Conservation (phyloP, 2,888 invertebrate species). For the Phengaris alcon region DNA sequence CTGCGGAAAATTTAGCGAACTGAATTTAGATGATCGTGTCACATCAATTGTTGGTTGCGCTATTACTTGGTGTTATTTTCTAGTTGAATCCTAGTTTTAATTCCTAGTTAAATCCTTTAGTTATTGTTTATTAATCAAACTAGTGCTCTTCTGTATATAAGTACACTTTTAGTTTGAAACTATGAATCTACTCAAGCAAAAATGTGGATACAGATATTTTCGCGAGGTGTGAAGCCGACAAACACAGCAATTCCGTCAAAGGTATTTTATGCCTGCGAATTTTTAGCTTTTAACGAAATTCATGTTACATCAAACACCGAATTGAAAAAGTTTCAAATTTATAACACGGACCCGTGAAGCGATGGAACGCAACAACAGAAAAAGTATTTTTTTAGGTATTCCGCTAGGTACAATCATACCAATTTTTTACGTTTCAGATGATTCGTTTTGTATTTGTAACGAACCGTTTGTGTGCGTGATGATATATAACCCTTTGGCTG, state of each 20-base stretch:
- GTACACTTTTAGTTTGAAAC: background rate
- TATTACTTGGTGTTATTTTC: background rate
- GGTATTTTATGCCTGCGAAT: constrained; percentile 45
- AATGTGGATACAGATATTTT: background rate
- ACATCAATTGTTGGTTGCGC: background rate
- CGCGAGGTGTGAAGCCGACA: constrained; percentile 33
- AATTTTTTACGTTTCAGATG: constrained; percentile 13
- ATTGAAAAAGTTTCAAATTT: constrained; percentile 42
- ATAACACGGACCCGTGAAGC: constrained; percentile 10
- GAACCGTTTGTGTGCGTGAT: constrained; percentile 1
- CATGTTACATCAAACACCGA: constrained; percentile 39
- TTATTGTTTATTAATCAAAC: background rate
- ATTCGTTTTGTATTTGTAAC: constrained; percentile 18
- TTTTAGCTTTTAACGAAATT: constrained; percentile 38
- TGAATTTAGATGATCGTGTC: constrained; percentile 21
- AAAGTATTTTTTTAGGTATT: constrained; percentile 7
- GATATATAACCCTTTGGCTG: constrained; percentile 6
- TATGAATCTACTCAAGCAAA: background rate
- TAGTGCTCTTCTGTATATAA: background rate
- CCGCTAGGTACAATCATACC: background rate
- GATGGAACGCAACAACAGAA: constrained; percentile 13
- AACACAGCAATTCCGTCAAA: constrained; percentile 48
- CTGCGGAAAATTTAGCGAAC: constrained; percentile 17
- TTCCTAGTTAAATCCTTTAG: too few relatives aligned
- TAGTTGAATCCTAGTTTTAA: background rate